Evolutionary conservation across 2,888 invertebrate genomes (phyloP), one percentile per base, ranked within the genome.

Genomic region (Ichneumon xanthorius): DNA sequence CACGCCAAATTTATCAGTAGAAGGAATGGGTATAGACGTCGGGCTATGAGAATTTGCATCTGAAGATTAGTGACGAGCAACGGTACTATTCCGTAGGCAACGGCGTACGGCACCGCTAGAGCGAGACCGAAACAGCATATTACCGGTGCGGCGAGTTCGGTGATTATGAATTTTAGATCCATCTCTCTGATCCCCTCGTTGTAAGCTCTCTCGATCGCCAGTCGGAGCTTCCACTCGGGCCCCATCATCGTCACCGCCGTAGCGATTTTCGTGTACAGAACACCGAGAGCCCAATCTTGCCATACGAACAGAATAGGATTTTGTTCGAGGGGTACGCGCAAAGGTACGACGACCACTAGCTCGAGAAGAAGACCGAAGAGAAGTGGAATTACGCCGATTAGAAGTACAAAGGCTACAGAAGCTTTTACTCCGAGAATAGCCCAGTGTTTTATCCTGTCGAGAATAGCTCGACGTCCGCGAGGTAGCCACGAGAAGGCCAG

Each of bases 271-370:
- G 99, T 99, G 93, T 99, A 99, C 0, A 99, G 95, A 14, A 99
- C 98, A 33, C 99, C 99, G 37, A 99, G 95, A 0, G 99, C 99
- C 99, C 99, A 99, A 94, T 99, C 99, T 94, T 99, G 98, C 97
- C 97, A 98, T 72, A 98, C 96, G 92, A 98, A 98, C 80, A 97
- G 95, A 48, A 98, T 97, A 0, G 98, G 99, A 7, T 98, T 98
- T 94, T 99, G 98, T 88, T 98, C 97, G 4, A 98, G 95, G 0
- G 99, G 98, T 33, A 99, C 99, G 11, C 99, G 95, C 30, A 99
- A 95, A 0, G 99, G 99, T 19, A 99, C 97, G 22, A 99, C 97
- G 26, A 98, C 95, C 4, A 98, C 98, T 91, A 99, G 95, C 93
- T 99, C 99, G 86, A 99, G 96, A 73, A 99, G 95, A 87, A 99